Conservation (phyloP, 2,888 invertebrate species). For the Pristionchus fissidentatus region DNA sequence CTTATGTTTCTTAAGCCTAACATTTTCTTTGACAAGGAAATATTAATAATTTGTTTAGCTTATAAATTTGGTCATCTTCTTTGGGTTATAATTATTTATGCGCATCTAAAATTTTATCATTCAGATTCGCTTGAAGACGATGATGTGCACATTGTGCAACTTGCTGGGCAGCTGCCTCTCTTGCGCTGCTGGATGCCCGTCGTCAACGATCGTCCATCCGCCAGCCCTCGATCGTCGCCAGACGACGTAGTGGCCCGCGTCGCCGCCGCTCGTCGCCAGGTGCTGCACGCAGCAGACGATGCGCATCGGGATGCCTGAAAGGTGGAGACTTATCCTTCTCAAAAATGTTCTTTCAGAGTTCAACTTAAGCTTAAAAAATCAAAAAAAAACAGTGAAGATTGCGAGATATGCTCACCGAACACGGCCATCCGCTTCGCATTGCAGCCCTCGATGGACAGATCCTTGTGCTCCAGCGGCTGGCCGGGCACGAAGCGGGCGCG, state of each 20-base stretch:
- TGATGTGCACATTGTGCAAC: background rate
- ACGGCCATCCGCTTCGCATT: background rate
- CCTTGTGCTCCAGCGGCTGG: background rate
- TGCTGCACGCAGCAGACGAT: background rate
- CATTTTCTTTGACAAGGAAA: too few species aligned
- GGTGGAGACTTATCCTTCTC: background rate
- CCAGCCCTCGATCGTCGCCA: background rate
- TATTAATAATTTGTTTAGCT: too few species aligned
- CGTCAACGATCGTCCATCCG: background rate
- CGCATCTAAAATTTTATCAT: too few species aligned
- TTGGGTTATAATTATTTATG: too few species aligned
- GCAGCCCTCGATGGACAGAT: background rate
- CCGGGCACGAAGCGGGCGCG: background rate
- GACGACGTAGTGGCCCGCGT: constrained; percentile 3
- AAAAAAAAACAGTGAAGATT: too few species aligned
- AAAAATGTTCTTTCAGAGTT: too few species aligned
- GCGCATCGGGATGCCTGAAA: background rate
- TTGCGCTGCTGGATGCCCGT: background rate
- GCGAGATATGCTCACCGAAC: background rate
- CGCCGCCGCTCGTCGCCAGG: background rate
- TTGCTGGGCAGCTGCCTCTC: background rate
- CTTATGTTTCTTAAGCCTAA: too few species aligned
- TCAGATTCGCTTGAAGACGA: background rate
- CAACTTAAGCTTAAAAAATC: too few species aligned
- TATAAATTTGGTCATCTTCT: too few species aligned